A percentile compares a stretch with the other conserved stretches of the same genome.
These are phyloP conservation scores for Caenorhabditis parvicauda DNA, from an alignment of 2,888 invertebrate species.

Conservation along the genomic window DNA sequence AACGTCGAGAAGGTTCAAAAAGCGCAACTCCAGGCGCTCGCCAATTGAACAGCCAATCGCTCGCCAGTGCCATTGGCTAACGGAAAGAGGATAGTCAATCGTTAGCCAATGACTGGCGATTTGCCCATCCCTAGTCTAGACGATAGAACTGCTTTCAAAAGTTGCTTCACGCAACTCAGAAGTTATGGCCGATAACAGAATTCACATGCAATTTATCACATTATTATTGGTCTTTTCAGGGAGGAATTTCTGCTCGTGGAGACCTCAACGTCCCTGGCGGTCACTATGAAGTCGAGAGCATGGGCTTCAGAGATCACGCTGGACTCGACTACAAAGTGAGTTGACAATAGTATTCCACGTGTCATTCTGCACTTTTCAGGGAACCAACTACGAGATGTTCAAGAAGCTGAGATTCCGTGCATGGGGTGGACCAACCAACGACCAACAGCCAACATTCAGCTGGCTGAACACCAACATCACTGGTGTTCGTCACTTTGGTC, in stretches of 20 bases:
- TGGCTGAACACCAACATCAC: constrained; percentile 75
- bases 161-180: too few species aligned
- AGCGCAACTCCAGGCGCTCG: too few species aligned
- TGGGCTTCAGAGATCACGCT: constrained; percentile 74
- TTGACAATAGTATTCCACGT: background rate
- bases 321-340: constrained; percentile 73
- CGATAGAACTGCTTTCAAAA: too few species aligned
- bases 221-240: constrained; percentile 57
- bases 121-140: too few species aligned
- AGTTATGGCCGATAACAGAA: too few species aligned
- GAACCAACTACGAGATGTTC: constrained; percentile 57
- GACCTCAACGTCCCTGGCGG: constrained; percentile 75
- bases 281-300: constrained; percentile 72
- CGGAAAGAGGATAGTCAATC: too few species aligned
- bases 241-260: constrained; percentile 73
- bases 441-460: constrained; percentile 73
- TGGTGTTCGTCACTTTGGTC: constrained; percentile 70
- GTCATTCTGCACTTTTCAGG: constrained; percentile 25
- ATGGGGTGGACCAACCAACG: constrained; percentile 69
- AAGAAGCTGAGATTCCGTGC: constrained; percentile 69
- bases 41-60: too few species aligned
- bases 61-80: too few species aligned
- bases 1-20: too few species aligned
- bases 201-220: too few species aligned
- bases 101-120: too few species aligned